These are phyloP conservation scores for Grus americana DNA, from an alignment of 2,113 vertebrate genomes.

Conservation along the genomic window DNA sequence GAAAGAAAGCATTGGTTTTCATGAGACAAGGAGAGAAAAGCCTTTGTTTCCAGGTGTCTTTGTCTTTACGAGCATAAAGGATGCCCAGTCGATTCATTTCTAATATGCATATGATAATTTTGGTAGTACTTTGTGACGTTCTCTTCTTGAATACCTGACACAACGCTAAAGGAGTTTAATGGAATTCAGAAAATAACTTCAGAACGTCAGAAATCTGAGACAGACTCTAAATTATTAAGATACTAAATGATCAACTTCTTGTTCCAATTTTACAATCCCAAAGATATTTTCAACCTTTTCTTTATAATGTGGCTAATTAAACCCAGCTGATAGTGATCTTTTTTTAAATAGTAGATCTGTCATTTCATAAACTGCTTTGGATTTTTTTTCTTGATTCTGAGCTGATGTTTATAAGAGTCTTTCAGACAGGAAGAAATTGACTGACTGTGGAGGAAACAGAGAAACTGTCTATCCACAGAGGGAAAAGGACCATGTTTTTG, in stretches of 20 bases:
- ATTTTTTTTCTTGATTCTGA: not conserved
- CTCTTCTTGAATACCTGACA: not conserved
- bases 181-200: conserved; percentile 20
- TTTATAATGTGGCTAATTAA: conserved; percentile 31
- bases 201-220: not conserved
- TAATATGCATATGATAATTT: not conserved
- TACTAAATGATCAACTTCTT: conserved; percentile 21
- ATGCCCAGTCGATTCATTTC: not conserved
- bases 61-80: not conserved
- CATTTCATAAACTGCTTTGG: not conserved
- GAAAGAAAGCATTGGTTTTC: not conserved
- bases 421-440: not conserved
- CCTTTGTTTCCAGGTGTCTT: not conserved
- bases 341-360: not conserved
- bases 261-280: conserved; percentile 12
- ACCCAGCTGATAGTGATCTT: not conserved
- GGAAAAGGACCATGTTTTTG: not conserved
- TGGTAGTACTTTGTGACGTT: not conserved
- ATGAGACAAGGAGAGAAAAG: not conserved
- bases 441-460: not conserved
- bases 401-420: not conserved
- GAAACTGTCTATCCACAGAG: not conserved
- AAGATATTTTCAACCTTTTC: conserved; percentile 25
- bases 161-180: not conserved
- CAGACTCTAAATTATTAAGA: conserved; percentile 39